These are phyloP conservation scores for Halisarca cf. caerulea DNA, from an alignment of 37 sponge, comb jelly and placozoan genomes.

Conservation along the genomic window DNA sequence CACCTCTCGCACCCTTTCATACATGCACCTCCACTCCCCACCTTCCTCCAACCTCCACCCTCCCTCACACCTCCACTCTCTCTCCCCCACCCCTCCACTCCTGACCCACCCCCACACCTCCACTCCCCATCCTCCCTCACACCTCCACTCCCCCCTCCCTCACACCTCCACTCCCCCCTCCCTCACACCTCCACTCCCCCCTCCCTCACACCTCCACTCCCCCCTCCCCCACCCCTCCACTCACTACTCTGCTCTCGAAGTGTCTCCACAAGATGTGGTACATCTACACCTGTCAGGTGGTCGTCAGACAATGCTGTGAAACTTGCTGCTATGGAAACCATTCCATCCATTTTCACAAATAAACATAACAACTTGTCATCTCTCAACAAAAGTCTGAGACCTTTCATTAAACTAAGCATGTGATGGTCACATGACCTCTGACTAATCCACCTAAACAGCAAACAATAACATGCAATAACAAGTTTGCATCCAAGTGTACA, in stretches of 20 bases:
- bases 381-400: background rate
- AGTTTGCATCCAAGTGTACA: too few relatives aligned
- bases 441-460: background rate
- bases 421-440: constrained; percentile 2
- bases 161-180: too few relatives aligned
- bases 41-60: too few relatives aligned
- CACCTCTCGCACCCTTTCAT: too few relatives aligned
- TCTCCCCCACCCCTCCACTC: too few relatives aligned
- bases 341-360: background rate
- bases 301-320: background rate
- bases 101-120: too few relatives aligned
- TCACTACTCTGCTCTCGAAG: background rate
- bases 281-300: background rate
- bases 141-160: too few relatives aligned
- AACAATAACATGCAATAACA: too few relatives aligned
- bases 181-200: too few relatives aligned
- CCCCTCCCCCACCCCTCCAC: background rate
- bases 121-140: too few relatives aligned
- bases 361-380: background rate
- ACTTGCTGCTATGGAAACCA: background rate
- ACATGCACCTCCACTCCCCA: background rate
- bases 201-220: background rate
- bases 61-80: too few relatives aligned
- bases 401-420: constrained; percentile 5
- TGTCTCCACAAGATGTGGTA: background rate